Conservation (phyloP, 2,113 vertebrate genomes). For the Pygoscelis antarcticus region DNA sequence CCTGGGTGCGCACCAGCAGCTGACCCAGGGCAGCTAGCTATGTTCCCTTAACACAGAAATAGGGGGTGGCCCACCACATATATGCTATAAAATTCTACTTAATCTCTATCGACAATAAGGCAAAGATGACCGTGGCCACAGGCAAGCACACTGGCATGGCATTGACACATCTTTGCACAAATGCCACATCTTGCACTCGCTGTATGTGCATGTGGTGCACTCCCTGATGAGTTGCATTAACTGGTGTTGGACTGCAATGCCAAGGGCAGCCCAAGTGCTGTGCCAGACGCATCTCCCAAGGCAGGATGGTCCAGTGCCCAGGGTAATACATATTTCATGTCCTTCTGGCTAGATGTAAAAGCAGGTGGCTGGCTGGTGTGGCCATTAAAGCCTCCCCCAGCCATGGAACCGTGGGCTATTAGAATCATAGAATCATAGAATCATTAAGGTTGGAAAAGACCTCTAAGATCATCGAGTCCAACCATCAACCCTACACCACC, state of each 20-base stretch:
- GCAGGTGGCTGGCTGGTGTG: background rate
- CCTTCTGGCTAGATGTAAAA: background rate
- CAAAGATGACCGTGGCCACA: background rate
- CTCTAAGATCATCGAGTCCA: no score
- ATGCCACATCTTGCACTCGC: background rate
- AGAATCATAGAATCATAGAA: no score
- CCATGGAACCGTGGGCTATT: background rate
- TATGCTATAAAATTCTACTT: background rate
- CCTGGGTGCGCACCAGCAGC: background rate
- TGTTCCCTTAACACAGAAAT: background rate
- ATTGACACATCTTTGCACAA: background rate
- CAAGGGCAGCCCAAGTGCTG: background rate
- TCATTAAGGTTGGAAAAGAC: no score
- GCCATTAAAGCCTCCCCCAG: background rate
- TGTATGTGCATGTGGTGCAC: no score
- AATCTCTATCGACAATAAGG: background rate
- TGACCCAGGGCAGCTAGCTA: no score
- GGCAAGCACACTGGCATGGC: background rate
- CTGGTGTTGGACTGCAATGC: background rate
- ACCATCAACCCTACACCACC: no score
- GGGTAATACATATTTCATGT: background rate
- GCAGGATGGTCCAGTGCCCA: background rate
- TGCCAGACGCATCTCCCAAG: background rate
- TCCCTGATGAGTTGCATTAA: no score
- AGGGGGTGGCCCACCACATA: background rate